These are phyloP conservation scores for Eutolmus rufibarbis DNA, from an alignment of 2,888 invertebrate species.

Conservation along the genomic window DNA sequence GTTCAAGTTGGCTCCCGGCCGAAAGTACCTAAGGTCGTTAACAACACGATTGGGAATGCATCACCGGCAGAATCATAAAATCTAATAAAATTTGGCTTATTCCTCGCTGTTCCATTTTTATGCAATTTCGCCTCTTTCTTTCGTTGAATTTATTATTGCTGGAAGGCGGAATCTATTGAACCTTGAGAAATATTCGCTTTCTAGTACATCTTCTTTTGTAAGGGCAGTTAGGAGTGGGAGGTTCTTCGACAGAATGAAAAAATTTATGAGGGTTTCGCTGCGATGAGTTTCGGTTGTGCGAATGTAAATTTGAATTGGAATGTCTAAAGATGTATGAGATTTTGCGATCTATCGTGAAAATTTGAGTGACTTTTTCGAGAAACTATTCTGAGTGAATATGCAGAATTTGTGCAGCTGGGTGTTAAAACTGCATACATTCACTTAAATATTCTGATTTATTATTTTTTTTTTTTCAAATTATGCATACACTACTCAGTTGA, in stretches of 20 bases:
- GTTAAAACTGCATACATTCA: background rate
- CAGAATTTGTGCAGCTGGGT: background rate
- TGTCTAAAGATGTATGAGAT: background rate
- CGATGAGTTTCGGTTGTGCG: background rate
- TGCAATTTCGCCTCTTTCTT: background rate
- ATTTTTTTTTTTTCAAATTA: background rate
- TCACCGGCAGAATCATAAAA: background rate
- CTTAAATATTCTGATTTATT: background rate
- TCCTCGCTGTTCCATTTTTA: background rate
- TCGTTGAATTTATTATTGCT: background rate
- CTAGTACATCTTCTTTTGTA: background rate
- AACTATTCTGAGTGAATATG: background rate
- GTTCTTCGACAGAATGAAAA: background rate
- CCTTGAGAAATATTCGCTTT: background rate
- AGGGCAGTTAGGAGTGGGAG: background rate
- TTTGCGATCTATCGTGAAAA: background rate
- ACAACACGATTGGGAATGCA: background rate
- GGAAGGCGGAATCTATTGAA: background rate
- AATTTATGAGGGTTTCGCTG: background rate
- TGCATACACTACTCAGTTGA: background rate
- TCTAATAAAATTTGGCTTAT: background rate
- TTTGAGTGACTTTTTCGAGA: background rate
- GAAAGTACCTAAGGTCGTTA: background rate
- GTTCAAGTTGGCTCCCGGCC: background rate
- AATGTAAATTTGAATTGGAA: background rate